Base-by-base conservation (phyloP, 2,113 vertebrate species). In the Pantherophis guttatus region DNA sequence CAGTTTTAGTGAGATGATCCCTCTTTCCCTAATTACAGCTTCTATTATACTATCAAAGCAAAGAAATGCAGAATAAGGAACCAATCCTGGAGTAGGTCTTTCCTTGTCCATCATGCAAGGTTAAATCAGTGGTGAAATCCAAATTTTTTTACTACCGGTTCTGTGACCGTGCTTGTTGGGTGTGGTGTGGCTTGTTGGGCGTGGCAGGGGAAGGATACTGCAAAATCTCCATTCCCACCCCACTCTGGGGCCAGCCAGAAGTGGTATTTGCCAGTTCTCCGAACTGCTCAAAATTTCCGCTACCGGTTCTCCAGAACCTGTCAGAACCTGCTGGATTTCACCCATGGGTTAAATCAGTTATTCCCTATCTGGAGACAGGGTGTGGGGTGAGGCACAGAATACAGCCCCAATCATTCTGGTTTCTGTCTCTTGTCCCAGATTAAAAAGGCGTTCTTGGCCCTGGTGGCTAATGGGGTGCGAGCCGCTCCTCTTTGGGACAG, bases 401-500 rank as follows among this genome's bases (percentile, higher is more conserved):
- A 19, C n/a, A 58, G 29, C 65, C 17, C 17, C 7, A n/a, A 17
- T 21, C 39, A 59, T 2, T 59, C 12, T 86, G 17, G 44, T n/a
- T 55, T 29, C 54, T 1, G 21, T 17, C 52, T 91, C 59, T 21
- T 0, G 75, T 5, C 2, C 58, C 96, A 99, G 99, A 99, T 99
- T 95, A 99, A 99, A 96, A 99, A 98, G 96, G 99, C 99, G 55
- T 99, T 99, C 70, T 97, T 98, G 70, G 99, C 99, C 1, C 93
- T 99, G 96, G 98, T 99, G 96, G 98, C 98, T 91, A 99, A 99
- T 0, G 98, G 99, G 5, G 96, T 99, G 89, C 98, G 99, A 86
- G 99, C 99, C 0, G 99, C 99, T 0, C 99, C 98, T 0, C 98
- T 99, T 0, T 99, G 99, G 99, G 98, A 99, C 98, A 99, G 97